phyloP scores from a whole-genome alignment of 2,797 vertebrate genomes.

The Sebastes melanostomus region DNA sequence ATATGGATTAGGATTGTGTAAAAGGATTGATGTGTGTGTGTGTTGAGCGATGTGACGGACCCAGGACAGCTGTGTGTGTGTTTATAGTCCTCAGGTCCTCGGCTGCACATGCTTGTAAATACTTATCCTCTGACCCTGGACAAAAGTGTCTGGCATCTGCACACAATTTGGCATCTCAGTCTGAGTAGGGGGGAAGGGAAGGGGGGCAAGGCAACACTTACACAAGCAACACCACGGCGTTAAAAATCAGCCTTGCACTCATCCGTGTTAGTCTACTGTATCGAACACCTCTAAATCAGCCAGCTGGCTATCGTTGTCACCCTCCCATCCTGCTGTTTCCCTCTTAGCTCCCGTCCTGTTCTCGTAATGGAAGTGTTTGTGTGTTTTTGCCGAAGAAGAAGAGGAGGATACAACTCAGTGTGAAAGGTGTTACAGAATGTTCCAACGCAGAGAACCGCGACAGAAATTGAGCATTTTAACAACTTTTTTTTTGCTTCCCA shows the following conservation, averaged over 20 bases:
- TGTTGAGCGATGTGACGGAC: constrained; percentile 33
- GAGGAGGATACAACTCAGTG: neutral
- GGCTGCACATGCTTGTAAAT: constrained; percentile 65
- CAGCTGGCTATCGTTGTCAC: neutral
- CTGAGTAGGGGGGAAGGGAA: neutral
- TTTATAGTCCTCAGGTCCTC: constrained; percentile 56
- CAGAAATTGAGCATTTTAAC: neutral
- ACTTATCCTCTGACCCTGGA: constrained; percentile 63
- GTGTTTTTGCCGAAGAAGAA: neutral
- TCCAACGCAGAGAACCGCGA: neutral
- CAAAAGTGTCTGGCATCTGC: constrained; percentile 44
- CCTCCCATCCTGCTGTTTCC: neutral
- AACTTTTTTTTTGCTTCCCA: neutral
- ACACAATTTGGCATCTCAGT: constrained; percentile 20
- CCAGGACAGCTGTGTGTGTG: constrained; percentile 63
- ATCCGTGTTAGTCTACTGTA: neutral
- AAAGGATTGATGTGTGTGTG: neutral
- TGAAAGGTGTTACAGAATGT: neutral
- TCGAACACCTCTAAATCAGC: neutral
- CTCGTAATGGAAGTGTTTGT: neutral
- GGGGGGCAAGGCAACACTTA: neutral
- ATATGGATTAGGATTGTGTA: neutral
- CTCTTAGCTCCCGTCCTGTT: neutral
- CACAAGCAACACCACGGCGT: constrained; percentile 8
- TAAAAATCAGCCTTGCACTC: neutral